Evolutionary conservation across 2,113 vertebrate species (phyloP), one percentile per base, ranked within the genome.

Genomic region (Condylura cristata): DNA sequence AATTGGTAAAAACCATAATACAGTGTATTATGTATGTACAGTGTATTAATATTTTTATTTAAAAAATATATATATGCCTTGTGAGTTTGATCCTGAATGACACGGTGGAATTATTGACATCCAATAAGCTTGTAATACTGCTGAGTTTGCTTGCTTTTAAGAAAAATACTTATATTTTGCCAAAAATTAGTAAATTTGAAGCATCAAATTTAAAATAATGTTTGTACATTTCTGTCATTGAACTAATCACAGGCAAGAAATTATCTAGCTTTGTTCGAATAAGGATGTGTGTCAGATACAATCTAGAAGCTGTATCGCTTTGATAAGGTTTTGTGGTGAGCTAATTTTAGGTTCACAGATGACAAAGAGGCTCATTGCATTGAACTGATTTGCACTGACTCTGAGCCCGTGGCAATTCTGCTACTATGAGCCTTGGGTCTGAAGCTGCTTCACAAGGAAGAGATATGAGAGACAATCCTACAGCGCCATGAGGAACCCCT

Each of bases 291-390:
- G 24, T 20, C 41, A 14, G 71, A 78, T 22, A n/a, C 39, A 48
- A 75, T 86, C 68, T 63, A 44, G 24, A 72, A 9, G 13, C 20
- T 65, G 18, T 48, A 39, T 51, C 39, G 46, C 46, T 41, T 74
- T 72, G 53, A 76, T 41, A 72, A 89, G 91, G 53, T 46, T 92
- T 83, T 90, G 82, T 70, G 79, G 82, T 68, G 18, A 94, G 53
- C 56, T 94, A 68, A 91, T 75, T 78, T 86, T 48, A 20, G 58
- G 16, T 30, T 53, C 58, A 41, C n/a, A 24, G 34, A 87, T 80
- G 80, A 72, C 46, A 28, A 61, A 12, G 48, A 48, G 86, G 86
- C 37, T 72, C 34, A 46, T 32, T 2, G 1, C 3, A 7, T 30
- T 56, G 76, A 41, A 7, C 75, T 32, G 4, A 0, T 37, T 56